Base-by-base conservation (phyloP, 2,113 vertebrate genomes). In the Morphnarchus princeps region DNA sequence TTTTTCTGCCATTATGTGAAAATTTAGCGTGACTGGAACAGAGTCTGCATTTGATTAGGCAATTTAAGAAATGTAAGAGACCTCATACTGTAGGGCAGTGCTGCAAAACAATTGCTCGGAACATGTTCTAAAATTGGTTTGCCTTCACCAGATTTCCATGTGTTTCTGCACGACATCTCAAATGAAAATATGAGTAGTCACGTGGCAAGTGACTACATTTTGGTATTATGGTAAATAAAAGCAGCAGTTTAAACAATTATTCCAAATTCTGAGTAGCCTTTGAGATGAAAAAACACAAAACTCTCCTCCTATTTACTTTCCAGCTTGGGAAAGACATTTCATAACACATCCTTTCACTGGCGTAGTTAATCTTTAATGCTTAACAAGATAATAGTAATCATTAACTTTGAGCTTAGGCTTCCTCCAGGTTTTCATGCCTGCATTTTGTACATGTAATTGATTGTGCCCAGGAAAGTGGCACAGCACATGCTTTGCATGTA, bases 11-110 rank as follows among this genome's bases (percentile, higher is more conserved):
- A 95, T 97, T 97, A 90, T 97, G 92, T 94, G 94, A 97, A 98
- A 97, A 95, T 97, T 97, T 98, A 98, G 97, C 97, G 95, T 99
- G 98, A 98, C 98, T 98, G 98, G 97, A 97, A 97, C 92, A 95
- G 94, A 95, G 95, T 97, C 98, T 97, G 97, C 93, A 93, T 98
- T 98, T 98, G 97, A 98, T 97, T 97, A 97, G 93, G 94, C 96
- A 97, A 95, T 97, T 98, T 91, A 94, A 97, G 97, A 97, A 96
- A 96, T 96, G 96, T 91, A 96, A 95, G 97, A 97, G 93, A 94
- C 97, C 95, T 94, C 96, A 97, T 96, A 97, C 96, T 98, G 83
- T 95, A 98, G 96, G 98, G 97, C 98, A 98, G 90, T 97, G 97
- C 98, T 97, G 87, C 97, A 97, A 98, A 98, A 98, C 96, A 89